Percentiles rank a stretch among this genome's conserved stretches.
Conservation (phyloP, 2,797 vertebrate genomes). For the Xenops minutus region DNA sequence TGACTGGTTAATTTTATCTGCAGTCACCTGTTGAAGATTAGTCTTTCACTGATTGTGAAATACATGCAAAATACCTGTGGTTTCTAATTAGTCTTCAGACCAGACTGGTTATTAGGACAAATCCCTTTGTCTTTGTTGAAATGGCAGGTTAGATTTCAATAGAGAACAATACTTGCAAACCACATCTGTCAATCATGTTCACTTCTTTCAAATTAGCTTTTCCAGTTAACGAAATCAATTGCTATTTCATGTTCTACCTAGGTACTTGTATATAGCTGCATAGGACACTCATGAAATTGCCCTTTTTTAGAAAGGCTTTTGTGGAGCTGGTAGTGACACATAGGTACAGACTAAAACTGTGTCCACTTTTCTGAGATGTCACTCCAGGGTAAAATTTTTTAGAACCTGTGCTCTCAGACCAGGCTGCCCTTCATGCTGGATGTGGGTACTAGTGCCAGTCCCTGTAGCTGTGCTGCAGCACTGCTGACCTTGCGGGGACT, state of each 20-base stretch:
- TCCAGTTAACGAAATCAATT: neutral
- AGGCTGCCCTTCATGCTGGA: neutral
- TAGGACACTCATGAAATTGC: neutral
- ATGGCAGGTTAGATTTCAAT: neutral
- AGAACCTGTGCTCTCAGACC: accelerated
- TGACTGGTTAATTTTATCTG: neutral
- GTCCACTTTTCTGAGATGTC: neutral
- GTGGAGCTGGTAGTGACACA: neutral
- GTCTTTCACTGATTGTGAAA: neutral
- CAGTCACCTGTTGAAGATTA: neutral
- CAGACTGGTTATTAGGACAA: neutral
- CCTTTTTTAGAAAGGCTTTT: neutral
- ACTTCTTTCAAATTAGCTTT: neutral
- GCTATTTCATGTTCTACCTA: neutral
- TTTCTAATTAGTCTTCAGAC: neutral
- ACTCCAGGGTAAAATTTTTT: neutral
- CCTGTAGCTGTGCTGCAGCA: neutral
- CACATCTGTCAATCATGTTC: neutral
- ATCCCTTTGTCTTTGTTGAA: neutral
- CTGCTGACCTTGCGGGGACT: neutral
- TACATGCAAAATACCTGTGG: neutral
- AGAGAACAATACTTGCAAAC: neutral
- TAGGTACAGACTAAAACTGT: neutral
- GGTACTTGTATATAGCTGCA: neutral
- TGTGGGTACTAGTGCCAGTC: neutral